A percentile compares a stretch with the other conserved stretches of the same genome.
These are phyloP conservation scores for Tragelaphus scriptus DNA, from an alignment of 2,113 vertebrate species.

Conservation along the genomic window DNA sequence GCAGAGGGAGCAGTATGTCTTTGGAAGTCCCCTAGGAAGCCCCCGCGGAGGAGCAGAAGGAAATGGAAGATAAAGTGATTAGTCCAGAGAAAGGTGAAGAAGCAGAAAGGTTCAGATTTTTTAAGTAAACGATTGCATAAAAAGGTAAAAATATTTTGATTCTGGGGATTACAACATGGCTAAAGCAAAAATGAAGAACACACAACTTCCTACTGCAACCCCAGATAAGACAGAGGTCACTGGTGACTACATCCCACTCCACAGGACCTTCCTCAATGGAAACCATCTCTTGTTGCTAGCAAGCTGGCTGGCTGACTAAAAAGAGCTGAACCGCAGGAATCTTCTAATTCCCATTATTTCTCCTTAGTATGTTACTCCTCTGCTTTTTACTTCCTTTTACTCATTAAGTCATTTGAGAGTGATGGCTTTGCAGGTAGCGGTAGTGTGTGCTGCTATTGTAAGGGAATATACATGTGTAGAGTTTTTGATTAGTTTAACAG, in stretches of 20 bases:
- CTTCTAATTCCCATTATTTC: not conserved
- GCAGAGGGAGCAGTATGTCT: not conserved
- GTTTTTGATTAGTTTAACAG: not conserved
- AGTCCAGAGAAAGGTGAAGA: not conserved
- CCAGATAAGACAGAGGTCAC: not conserved
- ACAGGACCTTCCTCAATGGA: not conserved
- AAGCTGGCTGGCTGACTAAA: not conserved
- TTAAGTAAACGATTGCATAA: not conserved
- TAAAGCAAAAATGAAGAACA: not conserved
- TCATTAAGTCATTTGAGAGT: not conserved
- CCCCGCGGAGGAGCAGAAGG: not conserved
- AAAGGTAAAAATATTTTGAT: not conserved
- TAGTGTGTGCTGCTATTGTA: not conserved
- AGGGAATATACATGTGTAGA: not conserved
- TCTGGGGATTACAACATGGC: not conserved
- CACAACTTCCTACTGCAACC: not conserved
- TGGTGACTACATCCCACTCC: not conserved
- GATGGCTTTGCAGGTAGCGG: not conserved
- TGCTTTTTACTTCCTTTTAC: not conserved
- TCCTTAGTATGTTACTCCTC: not conserved
- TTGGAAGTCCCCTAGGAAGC: not conserved
- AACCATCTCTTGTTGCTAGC: not conserved
- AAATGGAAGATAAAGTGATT: not conserved
- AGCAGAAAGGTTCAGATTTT: not conserved
- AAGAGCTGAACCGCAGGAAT: not conserved